Conservation (phyloP, 2,797 vertebrate species). For the Ibycter americanus region DNA sequence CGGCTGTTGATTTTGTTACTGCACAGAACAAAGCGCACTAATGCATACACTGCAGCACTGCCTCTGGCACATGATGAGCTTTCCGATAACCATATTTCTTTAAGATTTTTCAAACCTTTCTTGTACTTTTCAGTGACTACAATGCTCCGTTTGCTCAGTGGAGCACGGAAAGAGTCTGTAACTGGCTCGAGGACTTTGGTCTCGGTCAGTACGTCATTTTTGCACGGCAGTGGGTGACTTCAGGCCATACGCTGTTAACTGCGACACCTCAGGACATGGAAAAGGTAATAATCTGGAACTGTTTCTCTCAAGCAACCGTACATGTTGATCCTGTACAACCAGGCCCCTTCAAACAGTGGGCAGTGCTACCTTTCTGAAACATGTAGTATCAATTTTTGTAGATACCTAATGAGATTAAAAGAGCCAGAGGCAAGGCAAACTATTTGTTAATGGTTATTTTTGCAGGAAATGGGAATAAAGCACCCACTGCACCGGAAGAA, state of each 20-base stretch:
- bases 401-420: neutral
- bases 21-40: neutral
- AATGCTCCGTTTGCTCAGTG: conserved; percentile 93
- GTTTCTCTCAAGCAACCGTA: neutral
- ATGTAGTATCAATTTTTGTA: neutral
- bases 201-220: conserved; percentile 93
- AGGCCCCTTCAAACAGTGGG: neutral
- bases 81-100: neutral
- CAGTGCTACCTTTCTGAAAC: neutral
- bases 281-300: conserved; percentile 81
- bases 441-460: neutral
- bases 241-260: conserved; percentile 90
- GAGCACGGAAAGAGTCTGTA: conserved; percentile 93
- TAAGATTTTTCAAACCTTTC: neutral
- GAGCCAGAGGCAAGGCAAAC: neutral
- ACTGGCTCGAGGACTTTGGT: conserved; percentile 94
- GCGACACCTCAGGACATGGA: conserved; percentile 95
- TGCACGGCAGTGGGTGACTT: conserved; percentile 92
- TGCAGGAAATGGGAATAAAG: conserved; percentile 94
- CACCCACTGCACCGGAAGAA: conserved; percentile 97
- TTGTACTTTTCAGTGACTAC: conserved; percentile 78
- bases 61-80: fast-evolving
- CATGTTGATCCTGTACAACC: neutral
- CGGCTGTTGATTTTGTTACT: neutral
- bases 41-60: fast-evolving